Conservation (phyloP, 1,140 invertebrate species). For the Zaprionus tsacasi region DNA sequence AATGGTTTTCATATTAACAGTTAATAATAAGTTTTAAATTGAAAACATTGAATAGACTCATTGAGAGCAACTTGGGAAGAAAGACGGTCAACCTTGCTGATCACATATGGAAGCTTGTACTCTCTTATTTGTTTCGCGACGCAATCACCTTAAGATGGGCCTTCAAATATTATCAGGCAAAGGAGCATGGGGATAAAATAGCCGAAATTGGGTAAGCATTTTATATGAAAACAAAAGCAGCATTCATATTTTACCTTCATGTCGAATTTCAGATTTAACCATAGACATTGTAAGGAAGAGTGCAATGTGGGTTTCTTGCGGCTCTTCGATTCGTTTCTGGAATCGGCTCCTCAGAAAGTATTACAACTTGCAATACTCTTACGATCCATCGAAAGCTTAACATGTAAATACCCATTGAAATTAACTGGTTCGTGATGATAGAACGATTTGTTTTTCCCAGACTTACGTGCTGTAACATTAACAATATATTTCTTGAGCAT, state of each 20-base stretch:
- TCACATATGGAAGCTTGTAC: conserved; percentile 34
- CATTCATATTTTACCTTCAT: neutral
- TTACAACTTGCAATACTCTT: conserved; percentile 60
- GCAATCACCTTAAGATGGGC: conserved; percentile 42
- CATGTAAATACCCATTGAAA: conserved; percentile 43
- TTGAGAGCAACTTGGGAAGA: conserved; percentile 7
- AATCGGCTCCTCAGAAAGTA: conserved; percentile 63
- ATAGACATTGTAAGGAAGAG: conserved; percentile 50
- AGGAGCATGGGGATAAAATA: conserved; percentile 37
- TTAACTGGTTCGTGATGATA: neutral
- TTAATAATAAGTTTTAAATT: neutral
- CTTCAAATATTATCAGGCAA: conserved; percentile 42
- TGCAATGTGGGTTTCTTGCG: conserved; percentile 71
- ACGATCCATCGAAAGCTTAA: conserved; percentile 30
- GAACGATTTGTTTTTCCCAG: conserved; percentile 33
- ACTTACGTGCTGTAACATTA: conserved; percentile 50
- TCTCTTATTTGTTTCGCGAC: conserved; percentile 65
- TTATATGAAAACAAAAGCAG: neutral
- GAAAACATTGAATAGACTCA: conserved; percentile 7
- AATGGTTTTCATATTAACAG: neutral
- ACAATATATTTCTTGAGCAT: conserved; percentile 57
- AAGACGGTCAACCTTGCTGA: conserved; percentile 35
- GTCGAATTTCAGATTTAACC: conserved; percentile 46
- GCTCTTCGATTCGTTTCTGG: conserved; percentile 65
- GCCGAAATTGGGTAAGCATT: conserved; percentile 47